Conservation (phyloP, 92 coral and sea anemone genomes). For the Parazoanthus atlanticus region DNA sequence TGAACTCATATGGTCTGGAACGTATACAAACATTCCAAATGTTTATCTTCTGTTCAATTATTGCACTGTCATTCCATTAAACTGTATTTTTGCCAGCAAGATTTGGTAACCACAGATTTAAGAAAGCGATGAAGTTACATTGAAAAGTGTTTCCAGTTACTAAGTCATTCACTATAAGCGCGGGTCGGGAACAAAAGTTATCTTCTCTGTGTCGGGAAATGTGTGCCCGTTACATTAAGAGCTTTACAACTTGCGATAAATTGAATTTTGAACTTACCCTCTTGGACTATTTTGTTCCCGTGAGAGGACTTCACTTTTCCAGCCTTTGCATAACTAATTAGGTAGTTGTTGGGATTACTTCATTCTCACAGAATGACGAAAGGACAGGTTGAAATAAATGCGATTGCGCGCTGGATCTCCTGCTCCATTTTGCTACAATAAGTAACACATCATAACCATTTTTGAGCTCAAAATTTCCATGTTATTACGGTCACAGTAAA, state of each 20-base stretch:
- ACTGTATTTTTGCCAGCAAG: neutral
- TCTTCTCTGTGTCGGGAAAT: neutral
- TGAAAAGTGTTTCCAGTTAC: neutral
- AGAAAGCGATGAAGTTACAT: neutral
- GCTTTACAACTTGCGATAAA: neutral
- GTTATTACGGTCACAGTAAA: neutral
- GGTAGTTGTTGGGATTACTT: neutral
- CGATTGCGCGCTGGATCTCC: neutral
- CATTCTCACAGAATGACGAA: constrained; percentile 17
- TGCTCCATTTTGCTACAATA: neutral
- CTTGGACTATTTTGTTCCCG: constrained; percentile 20
- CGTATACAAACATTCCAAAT: neutral
- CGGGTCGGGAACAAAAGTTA: neutral
- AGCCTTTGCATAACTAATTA: constrained; percentile 29
- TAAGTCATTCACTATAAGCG: neutral
- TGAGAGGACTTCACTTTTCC: constrained; percentile 8
- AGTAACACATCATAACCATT: neutral
- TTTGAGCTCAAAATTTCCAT: neutral
- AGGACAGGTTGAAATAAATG: neutral
- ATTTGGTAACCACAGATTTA: neutral
- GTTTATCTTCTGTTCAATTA: neutral
- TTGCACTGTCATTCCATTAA: neutral
- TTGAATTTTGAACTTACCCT: neutral
- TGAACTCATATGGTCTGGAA: neutral
- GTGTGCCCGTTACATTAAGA: neutral